These are phyloP conservation scores for Drosophila kanapiae DNA, from an alignment of 1,140 invertebrate species.

Conservation along the genomic window DNA sequence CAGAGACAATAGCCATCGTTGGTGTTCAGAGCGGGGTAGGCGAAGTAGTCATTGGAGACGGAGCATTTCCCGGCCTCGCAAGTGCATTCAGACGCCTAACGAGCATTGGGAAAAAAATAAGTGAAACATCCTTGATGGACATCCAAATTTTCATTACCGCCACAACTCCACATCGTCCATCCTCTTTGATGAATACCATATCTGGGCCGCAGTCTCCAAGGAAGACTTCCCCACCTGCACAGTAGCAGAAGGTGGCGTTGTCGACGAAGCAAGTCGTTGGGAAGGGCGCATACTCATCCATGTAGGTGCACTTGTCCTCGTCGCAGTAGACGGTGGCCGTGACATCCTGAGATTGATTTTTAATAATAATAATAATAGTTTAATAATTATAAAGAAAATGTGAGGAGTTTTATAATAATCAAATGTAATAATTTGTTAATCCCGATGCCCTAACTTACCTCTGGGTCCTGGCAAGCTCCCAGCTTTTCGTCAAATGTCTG, in stretches of 20 bases:
- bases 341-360: neutral
- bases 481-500: neutral
- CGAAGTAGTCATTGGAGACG: neutral
- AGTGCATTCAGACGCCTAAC: constrained; percentile 48
- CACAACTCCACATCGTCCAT: constrained; percentile 8
- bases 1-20: constrained; percentile 57
- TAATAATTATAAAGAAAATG: no score
- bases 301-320: constrained; percentile 26
- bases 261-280: constrained; percentile 23
- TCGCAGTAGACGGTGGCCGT: constrained; percentile 26
- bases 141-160: constrained; percentile 27
- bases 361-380: no score
- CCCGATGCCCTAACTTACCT: constrained; percentile 20
- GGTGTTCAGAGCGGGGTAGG: constrained; percentile 43
- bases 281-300: constrained; percentile 21
- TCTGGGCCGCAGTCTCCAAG: constrained; percentile 28
- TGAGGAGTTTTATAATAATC: no score
- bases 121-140: no score
- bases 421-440: no score
- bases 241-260: constrained; percentile 35
- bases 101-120: neutral
- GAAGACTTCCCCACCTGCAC: constrained; percentile 12
- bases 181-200: constrained; percentile 4
- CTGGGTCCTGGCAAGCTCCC: constrained; percentile 16
- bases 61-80: constrained; percentile 33